These are phyloP conservation scores for Pycnonotus jocosus DNA, from an alignment of 2,113 vertebrate species.

Conservation along the genomic window DNA sequence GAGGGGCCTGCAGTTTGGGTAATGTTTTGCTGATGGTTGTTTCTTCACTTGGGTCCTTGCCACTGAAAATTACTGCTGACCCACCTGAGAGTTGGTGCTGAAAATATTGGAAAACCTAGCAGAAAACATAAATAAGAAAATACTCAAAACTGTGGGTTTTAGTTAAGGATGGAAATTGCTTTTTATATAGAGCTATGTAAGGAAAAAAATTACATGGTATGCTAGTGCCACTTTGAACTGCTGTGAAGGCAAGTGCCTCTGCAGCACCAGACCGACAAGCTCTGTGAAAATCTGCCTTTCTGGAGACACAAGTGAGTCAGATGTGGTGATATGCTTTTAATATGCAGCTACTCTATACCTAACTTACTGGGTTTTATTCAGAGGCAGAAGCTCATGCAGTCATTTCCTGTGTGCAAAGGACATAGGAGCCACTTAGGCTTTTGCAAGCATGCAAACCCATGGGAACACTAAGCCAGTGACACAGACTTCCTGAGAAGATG, in stretches of 20 bases:
- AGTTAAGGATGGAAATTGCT: not conserved
- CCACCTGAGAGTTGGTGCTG: not conserved
- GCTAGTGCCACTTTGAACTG: not conserved
- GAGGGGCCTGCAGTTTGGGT: not conserved
- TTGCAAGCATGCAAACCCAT: not conserved
- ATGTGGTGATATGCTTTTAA: not conserved
- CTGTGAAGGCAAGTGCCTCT: not conserved
- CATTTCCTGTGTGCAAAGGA: not conserved
- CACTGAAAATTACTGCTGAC: not conserved
- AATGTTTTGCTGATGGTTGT: not conserved
- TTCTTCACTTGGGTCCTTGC: not conserved
- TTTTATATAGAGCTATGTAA: not conserved
- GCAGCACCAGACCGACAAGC: not conserved
- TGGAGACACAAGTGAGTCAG: not conserved
- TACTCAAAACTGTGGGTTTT: not conserved
- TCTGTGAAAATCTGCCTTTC: not conserved
- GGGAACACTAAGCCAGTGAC: not conserved
- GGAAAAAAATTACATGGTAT: not conserved
- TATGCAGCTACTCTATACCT: not conserved
- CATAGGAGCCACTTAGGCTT: not conserved
- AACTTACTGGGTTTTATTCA: not conserved
- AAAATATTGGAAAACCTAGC: not conserved
- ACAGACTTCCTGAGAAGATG: not conserved
- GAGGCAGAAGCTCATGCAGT: not conserved
- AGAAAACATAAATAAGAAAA: not conserved